Evolutionary conservation across 2,797 vertebrate genomes (phyloP).

Genomic region (Spinus pinus): DNA sequence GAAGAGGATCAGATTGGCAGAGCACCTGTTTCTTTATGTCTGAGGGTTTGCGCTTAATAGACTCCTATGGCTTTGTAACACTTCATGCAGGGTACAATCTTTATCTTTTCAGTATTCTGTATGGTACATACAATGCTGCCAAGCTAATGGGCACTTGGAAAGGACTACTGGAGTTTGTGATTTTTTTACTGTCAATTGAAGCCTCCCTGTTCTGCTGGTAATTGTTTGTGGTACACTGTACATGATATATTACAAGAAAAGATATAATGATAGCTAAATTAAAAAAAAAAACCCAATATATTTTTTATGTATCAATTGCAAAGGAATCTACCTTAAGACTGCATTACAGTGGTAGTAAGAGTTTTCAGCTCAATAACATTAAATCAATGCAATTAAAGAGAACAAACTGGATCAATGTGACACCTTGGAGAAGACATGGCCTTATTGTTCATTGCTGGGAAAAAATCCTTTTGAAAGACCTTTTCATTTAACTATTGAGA

Average conservation of each 20-base stretch:
- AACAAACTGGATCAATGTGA: slow-evolving; percentile 30
- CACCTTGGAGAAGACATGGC: neutral
- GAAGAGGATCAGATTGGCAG: neutral
- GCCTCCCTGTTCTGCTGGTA: neutral
- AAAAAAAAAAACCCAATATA: neutral
- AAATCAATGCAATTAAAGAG: slow-evolving; percentile 48
- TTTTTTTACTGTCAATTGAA: neutral
- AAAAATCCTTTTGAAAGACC: neutral
- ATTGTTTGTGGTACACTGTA: neutral
- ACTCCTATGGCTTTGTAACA: neutral
- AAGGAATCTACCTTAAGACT: slow-evolving; percentile 3
- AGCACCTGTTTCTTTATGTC: neutral
- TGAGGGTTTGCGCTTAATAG: neutral
- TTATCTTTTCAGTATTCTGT: neutral
- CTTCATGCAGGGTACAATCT: neutral
- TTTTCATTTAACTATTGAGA: neutral
- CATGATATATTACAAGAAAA: neutral
- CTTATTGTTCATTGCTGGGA: neutral
- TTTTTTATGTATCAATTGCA: neutral
- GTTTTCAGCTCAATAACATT: slow-evolving; percentile 17
- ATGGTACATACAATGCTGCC: neutral
- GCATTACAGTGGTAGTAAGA: neutral
- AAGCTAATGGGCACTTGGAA: neutral
- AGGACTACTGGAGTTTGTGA: neutral
- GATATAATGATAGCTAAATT: neutral